A percentile compares a stretch with the other conserved stretches of the same genome.
phyloP scores from a whole-genome alignment of 2,888 invertebrate genomes.

The Bugulina stolonifera region DNA sequence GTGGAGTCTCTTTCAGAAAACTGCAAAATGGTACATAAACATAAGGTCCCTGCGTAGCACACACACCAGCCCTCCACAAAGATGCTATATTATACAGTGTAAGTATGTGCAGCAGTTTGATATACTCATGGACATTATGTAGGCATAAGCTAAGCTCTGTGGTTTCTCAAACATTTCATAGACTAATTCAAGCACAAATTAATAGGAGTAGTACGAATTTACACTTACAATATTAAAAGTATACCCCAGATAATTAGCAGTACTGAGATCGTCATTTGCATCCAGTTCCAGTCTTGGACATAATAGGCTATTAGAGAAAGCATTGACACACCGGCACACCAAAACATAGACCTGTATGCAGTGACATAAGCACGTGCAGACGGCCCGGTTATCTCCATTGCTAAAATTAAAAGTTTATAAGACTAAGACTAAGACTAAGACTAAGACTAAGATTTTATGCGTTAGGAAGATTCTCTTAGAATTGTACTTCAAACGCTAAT shows the following conservation, averaged over 20 bases:
- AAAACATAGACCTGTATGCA: neutral
- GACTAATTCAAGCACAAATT: neutral
- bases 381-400: neutral
- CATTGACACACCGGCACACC: neutral
- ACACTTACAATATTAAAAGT: neutral
- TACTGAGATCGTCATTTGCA: neutral
- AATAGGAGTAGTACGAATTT: neutral
- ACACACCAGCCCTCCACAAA: too few relatives aligned
- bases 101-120: too few relatives aligned
- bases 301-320: neutral
- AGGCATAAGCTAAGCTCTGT: neutral
- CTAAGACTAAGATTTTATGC: too few relatives aligned
- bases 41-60: too few relatives aligned
- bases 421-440: neutral
- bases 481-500: too few relatives aligned
- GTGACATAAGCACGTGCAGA: neutral
- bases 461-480: too few relatives aligned
- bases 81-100: neutral
- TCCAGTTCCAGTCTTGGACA: constrained; percentile 15
- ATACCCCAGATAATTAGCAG: neutral
- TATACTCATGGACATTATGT: neutral
- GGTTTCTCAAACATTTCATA: neutral
- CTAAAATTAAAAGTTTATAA: neutral
- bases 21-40: neutral
- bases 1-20: constrained; percentile 17